Percentiles rank a stretch among this genome's conserved stretches.
These are phyloP conservation scores for Lutraria lutraria DNA, from an alignment of 2,888 invertebrate species.

Conservation along the genomic window DNA sequence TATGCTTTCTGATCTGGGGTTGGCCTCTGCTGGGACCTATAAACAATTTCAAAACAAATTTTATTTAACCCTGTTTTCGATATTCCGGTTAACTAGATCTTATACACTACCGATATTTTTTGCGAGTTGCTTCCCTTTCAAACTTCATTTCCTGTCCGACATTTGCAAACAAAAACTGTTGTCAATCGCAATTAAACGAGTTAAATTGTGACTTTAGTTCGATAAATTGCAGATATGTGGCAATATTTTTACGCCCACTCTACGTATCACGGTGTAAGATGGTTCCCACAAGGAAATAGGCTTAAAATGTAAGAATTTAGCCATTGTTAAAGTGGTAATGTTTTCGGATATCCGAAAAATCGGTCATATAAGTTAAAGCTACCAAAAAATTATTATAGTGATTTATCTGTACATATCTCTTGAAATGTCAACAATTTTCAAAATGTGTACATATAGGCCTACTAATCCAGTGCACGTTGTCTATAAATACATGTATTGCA, in stretches of 20 bases:
- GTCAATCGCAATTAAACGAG: conserved; percentile 30
- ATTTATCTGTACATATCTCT: too few relatives aligned
- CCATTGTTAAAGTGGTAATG: not conserved
- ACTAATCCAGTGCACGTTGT: too few relatives aligned
- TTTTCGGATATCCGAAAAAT: not conserved
- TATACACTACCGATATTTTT: not conserved
- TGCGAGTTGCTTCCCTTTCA: conserved; percentile 33
- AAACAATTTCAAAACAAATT: too few relatives aligned
- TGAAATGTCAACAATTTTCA: too few relatives aligned
- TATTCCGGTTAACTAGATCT: not conserved
- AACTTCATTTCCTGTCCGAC: conserved; percentile 51
- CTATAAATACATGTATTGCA: too few relatives aligned
- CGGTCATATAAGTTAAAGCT: too few relatives aligned
- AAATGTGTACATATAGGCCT: too few relatives aligned
- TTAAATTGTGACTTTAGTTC: not conserved
- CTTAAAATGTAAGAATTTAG: conserved; percentile 80
- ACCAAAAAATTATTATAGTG: too few relatives aligned
- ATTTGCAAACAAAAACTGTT: conserved; percentile 71
- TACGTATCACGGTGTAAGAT: conserved; percentile 82
- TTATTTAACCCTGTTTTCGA: not conserved
- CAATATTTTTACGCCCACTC: conserved; percentile 83
- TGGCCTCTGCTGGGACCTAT: too few relatives aligned
- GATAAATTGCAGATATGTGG: conserved; percentile 78
- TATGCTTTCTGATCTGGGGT: too few relatives aligned
- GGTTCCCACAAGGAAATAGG: conserved; percentile 84